These are phyloP conservation scores for Podilymbus podiceps DNA, from an alignment of 2,113 vertebrate species.

Conservation along the genomic window DNA sequence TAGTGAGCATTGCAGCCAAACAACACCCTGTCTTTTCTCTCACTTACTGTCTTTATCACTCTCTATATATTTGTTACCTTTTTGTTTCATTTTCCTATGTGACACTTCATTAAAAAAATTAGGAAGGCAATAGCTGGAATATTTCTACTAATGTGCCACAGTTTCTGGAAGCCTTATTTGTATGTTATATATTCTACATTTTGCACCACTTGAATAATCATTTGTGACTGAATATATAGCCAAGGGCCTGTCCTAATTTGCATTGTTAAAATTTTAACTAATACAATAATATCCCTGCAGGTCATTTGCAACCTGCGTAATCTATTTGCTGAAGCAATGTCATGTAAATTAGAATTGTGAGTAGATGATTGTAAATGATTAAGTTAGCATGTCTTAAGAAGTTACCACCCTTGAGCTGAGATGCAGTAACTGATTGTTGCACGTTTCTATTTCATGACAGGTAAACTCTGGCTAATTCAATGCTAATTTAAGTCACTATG, in stretches of 20 bases:
- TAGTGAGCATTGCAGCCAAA: not conserved
- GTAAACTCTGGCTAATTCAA: not conserved
- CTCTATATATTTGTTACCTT: not conserved
- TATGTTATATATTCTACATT: not conserved
- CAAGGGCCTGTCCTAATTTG: slow-evolving; percentile 36
- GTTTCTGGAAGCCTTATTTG: not conserved
- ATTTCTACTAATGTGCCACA: not conserved
- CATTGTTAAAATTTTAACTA: slow-evolving; percentile 54
- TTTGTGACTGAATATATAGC: slow-evolving; percentile 26
- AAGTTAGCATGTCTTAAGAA: slow-evolving; percentile 31
- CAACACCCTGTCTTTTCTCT: not conserved
- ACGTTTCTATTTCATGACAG: not conserved
- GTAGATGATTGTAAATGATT: slow-evolving; percentile 26
- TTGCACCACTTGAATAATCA: slow-evolving; percentile 5
- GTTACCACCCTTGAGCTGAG: slow-evolving; percentile 23
- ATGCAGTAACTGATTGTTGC: not conserved
- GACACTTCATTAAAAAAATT: not conserved
- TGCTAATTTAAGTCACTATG: not conserved
- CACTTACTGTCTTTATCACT: not conserved
- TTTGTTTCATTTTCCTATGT: not conserved
- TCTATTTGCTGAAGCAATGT: slow-evolving; percentile 31
- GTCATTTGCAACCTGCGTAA: not conserved
- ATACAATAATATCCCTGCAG: slow-evolving; percentile 32
- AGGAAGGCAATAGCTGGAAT: not conserved
- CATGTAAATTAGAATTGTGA: slow-evolving; percentile 16